Base-by-base conservation (phyloP, 2,888 invertebrate genomes). In the Gibbula magus region DNA sequence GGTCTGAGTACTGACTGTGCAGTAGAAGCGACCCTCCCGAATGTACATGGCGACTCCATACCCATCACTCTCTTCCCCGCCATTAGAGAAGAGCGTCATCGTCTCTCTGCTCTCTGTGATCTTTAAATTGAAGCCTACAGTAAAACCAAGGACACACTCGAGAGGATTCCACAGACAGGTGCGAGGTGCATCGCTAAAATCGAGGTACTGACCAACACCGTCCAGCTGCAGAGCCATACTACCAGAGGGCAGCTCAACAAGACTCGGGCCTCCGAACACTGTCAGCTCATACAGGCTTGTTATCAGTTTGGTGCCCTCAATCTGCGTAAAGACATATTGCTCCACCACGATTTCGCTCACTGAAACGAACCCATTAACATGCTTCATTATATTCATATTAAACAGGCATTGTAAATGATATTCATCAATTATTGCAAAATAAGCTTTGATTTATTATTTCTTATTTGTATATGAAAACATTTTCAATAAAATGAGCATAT, bases 21-120 rank as follows among this genome's bases (percentile, higher is more conserved):
- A 67, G 76, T 77, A 79, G 56, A 78, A 82, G 53, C 39, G 54
- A 0, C 78, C 78, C n/a, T 77, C 56, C 0, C 70, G 78, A 10
- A 61, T 79, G 79, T 86, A 85, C 85, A 88, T 84, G 25, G 88
- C 83, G 35, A 88, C 81, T 70, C 88, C 88, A 77, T 83, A 84
- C 3, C 83, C 83, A 32, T 83, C 74, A 2, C 75, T 61, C 29
- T 84, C 74, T 75, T 86, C 86, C 0, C 86, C 88, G 10, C 88
- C 86, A 52, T 79, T 85, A 10, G 84, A 84, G 73, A 88, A 85
- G 51, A 88, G 84, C 78, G 85, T 86, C 82, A 85, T 84, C 39
- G 81, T 79, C 25, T 85, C 86, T 75, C 73, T 81, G 39, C 85
- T 53, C n/a, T 67, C 54, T 18, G 73, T 74, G 29, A 86, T 78